phyloP scores from a whole-genome alignment of 2,797 vertebrate genomes.

The Orestias chungarensis region DNA sequence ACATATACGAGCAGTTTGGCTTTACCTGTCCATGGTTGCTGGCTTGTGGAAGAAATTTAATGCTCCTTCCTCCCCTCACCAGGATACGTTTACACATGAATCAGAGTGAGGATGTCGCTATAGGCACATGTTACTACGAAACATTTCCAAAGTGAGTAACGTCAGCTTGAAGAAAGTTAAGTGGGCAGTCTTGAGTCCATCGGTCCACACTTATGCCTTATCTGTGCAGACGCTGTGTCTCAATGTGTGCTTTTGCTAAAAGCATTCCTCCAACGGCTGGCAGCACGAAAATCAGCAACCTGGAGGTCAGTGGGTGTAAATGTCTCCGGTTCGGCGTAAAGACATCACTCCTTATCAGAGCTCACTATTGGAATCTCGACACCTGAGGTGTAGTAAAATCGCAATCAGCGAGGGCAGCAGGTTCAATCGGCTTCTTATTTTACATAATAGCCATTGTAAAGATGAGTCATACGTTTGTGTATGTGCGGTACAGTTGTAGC shows the following conservation, averaged over 20 bases:
- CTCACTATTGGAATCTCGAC: background rate
- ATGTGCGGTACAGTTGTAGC: slow-evolving; percentile 2
- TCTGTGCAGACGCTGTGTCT: slow-evolving; percentile 62
- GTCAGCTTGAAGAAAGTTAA: slow-evolving; percentile 48
- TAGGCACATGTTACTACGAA: slow-evolving; percentile 13
- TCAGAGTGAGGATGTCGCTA: slow-evolving; percentile 12
- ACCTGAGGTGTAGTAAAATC: background rate
- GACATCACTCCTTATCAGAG: background rate
- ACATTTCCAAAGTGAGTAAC: slow-evolving; percentile 23
- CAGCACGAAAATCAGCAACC: background rate
- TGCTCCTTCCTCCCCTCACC: background rate
- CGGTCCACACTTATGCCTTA: slow-evolving; percentile 73
- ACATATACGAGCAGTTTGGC: background rate
- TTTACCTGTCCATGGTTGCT: background rate
- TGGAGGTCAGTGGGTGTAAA: background rate
- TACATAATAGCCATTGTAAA: slow-evolving; percentile 33
- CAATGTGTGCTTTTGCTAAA: slow-evolving; percentile 17
- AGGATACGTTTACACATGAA: background rate
- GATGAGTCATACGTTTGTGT: slow-evolving; percentile 43
- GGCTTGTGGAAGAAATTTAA: background rate
- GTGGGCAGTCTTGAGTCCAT: slow-evolving; percentile 68
- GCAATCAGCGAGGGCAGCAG: slow-evolving; percentile 7
- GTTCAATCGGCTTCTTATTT: slow-evolving; percentile 16
- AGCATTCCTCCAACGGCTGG: slow-evolving; percentile 22
- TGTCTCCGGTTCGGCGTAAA: background rate